Base-by-base conservation (phyloP, 2,888 invertebrate species). In the Agonopterix heracliana region DNA sequence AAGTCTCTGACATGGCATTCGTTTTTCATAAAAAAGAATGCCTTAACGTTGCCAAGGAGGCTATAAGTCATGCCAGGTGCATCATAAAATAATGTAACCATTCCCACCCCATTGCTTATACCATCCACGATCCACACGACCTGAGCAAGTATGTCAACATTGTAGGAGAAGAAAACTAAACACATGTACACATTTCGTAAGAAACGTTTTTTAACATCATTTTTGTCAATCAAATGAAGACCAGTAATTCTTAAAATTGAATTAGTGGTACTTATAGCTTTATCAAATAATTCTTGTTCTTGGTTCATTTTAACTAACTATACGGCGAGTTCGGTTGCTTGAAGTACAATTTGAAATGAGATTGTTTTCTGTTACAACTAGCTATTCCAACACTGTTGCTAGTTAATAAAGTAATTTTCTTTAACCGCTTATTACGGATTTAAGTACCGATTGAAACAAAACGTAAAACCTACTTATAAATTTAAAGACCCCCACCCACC, bases 41-140 rank as follows among this genome's bases (percentile, higher is more conserved):
- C 49, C 57, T 74, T 78, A 0, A 59, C 47, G 44, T 58, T 50
- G 1, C 67, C 75, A 4, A 78, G 57, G 1, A 68, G 9, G 17
- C 67, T 63, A 3, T 72, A 34, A 2, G 62, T 64, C 1, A 68
- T 44, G 34, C 75, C 72, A 0, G 78, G 76, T 2, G 68, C 41
- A 40, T 65, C 52, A 44, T 62, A 66, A 9, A 75, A 71, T 0
- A 74, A 53, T 42, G 71, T 60, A 11, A 63, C 49, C 4, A 74
- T 34, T 44, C 50, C 63, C n/a, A 46, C 53, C 0, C 59, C 63
- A 26, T 51, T 48, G 8, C 50, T 42, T 1, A 64, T 34, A 14
- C 57, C 61, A 13, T 52, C 43, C 0, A 60, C 11, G 2, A 68
- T 52, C 68, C 68, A 74, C 1, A 53, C 45, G 3, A 62, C 1